Percentiles rank a stretch among this genome's conserved stretches.
phyloP scores from a whole-genome alignment of 2,888 invertebrate genomes.

The Dione vanillae region DNA sequence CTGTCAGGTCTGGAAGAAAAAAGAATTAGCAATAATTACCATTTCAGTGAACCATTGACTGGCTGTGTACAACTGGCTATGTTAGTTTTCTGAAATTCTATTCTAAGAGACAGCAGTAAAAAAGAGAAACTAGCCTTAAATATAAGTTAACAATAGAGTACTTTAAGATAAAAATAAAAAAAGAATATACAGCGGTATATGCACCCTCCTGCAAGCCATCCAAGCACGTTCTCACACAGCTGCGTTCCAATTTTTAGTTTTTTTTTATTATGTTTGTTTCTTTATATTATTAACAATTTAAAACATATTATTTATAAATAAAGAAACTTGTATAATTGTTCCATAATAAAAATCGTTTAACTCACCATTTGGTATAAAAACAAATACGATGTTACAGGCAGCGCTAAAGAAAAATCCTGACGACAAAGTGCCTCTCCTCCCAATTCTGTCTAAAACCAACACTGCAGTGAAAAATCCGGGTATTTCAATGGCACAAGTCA shows the following conservation, averaged over 20 bases:
- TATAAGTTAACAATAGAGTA: too few relatives aligned
- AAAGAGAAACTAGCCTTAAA: too few relatives aligned
- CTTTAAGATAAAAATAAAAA: too few relatives aligned
- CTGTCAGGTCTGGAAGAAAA: conserved; percentile 35
- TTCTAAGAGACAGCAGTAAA: too few relatives aligned
- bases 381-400: conserved; percentile 48
- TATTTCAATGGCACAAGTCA: conserved; percentile 85
- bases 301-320: too few relatives aligned
- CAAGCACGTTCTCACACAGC: too few relatives aligned
- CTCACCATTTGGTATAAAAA: conserved; percentile 52
- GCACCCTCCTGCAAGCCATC: too few relatives aligned
- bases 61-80: not conserved
- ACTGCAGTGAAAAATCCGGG: conserved; percentile 86
- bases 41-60: not conserved
- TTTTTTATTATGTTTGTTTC: too few relatives aligned
- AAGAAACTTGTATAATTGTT: not conserved
- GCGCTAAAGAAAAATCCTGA: conserved; percentile 47
- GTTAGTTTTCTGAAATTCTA: not conserved
- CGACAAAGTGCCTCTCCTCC: conserved; percentile 66
- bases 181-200: too few relatives aligned
- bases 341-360: not conserved
- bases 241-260: too few relatives aligned
- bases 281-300: too few relatives aligned
- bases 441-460: conserved; percentile 76
- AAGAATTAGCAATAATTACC: not conserved